These are phyloP conservation scores for Tamandua tetradactyla DNA, from an alignment of 2,797 vertebrate species.

Conservation along the genomic window DNA sequence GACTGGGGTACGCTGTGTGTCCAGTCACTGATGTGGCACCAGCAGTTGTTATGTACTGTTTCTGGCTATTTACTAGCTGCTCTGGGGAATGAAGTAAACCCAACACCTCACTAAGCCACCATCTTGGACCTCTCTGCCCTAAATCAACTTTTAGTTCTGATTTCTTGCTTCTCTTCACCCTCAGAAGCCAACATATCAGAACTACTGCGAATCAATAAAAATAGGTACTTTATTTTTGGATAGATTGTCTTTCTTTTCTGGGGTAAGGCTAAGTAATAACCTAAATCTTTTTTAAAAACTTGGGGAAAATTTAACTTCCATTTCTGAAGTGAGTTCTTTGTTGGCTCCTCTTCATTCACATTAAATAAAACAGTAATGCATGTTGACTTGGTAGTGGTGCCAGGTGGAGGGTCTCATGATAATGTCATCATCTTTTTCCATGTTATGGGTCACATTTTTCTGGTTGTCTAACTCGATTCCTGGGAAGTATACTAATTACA, in stretches of 20 bases:
- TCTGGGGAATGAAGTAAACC: too few relatives aligned
- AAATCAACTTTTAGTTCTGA: constrained; percentile 77
- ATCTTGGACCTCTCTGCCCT: too few relatives aligned
- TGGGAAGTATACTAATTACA: constrained; percentile 89
- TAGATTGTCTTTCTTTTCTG: constrained; percentile 89
- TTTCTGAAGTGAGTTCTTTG: constrained; percentile 82
- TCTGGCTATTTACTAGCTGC: too few relatives aligned
- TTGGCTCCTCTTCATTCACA: constrained; percentile 82
- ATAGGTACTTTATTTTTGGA: constrained; percentile 84
- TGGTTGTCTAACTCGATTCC: constrained; percentile 84
- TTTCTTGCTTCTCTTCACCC: constrained; percentile 83
- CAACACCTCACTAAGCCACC: too few relatives aligned
- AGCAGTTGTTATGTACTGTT: too few relatives aligned
- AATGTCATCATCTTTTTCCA: constrained; percentile 86
- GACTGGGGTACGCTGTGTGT: too few relatives aligned
- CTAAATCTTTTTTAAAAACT: constrained; percentile 91
- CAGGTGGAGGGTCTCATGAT: constrained; percentile 83
- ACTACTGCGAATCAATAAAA: constrained; percentile 90
- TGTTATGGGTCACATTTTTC: constrained; percentile 81
- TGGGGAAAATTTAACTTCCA: constrained; percentile 86
- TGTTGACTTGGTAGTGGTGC: constrained; percentile 85
- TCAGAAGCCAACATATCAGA: constrained; percentile 91
- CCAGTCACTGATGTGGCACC: too few relatives aligned
- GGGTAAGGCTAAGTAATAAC: constrained; percentile 91
- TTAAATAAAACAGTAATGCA: constrained; percentile 88